Evolutionary conservation across 2,797 vertebrate genomes (phyloP).

Genomic region (Poecilia gillii): DNA sequence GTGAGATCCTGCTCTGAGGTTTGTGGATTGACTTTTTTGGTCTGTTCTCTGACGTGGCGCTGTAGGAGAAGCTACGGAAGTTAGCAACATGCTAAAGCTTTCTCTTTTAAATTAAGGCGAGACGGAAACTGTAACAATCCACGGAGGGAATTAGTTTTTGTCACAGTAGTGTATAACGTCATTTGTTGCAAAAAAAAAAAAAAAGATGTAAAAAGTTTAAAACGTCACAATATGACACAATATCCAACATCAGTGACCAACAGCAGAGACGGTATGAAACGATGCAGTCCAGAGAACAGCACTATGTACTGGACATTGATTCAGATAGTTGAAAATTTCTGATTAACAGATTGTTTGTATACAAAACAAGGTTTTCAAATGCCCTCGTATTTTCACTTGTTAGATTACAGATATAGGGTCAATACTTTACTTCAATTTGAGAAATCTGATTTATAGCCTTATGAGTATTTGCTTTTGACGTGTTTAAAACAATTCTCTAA

Average conservation of each 20-base stretch:
- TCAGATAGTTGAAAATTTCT: background rate
- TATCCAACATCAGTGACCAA: background rate
- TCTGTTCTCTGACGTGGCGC: conserved; percentile 80
- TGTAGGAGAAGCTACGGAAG: conserved; percentile 67
- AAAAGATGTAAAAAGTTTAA: background rate
- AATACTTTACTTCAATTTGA: background rate
- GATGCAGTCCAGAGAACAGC: too few relatives aligned
- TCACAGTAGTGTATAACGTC: background rate
- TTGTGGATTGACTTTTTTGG: conserved; percentile 56
- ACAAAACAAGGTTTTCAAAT: background rate
- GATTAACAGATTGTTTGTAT: background rate
- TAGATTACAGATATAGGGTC: background rate
- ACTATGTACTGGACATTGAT: background rate
- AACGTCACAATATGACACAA: too few relatives aligned
- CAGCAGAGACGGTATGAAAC: background rate
- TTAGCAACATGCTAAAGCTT: conserved; percentile 20
- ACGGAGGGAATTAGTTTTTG: background rate
- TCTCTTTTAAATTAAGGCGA: background rate
- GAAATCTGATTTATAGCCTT: background rate
- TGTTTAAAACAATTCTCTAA: background rate
- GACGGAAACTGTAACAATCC: background rate
- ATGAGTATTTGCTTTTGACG: background rate
- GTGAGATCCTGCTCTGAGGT: conserved; percentile 2
- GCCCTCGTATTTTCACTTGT: background rate
- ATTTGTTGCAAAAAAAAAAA: background rate